A percentile compares a stretch with the other conserved stretches of the same genome.
Evolutionary conservation across 1,140 invertebrate genomes (phyloP).

Genomic region (Calephelis virginiensis): DNA sequence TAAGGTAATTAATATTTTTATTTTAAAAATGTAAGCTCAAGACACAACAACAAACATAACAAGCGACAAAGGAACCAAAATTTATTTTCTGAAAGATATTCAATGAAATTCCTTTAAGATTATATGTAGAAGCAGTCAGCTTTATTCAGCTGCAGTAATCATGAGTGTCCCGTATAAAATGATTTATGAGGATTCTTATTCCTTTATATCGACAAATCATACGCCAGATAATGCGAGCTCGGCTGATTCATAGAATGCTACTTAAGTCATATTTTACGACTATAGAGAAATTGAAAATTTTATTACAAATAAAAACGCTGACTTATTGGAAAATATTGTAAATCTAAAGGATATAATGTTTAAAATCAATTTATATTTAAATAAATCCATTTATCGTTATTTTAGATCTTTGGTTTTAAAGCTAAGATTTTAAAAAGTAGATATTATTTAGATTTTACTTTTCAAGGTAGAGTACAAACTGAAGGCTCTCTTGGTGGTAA

Average conservation of each 20-base stretch:
- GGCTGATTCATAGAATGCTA: conserved; percentile 52
- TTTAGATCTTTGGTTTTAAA: too few species aligned
- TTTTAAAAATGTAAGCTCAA: too few species aligned
- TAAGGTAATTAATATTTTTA: too few species aligned
- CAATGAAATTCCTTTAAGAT: neutral
- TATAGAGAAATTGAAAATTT: conserved; percentile 67
- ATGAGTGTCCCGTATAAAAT: conserved; percentile 53
- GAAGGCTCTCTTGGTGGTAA: too few species aligned
- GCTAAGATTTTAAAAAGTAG: too few species aligned
- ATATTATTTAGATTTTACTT: too few species aligned
- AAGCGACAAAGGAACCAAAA: too few species aligned
- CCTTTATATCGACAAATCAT: conserved; percentile 57
- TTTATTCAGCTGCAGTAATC: conserved; percentile 57
- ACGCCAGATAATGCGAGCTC: conserved; percentile 39
- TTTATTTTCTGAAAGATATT: too few species aligned
- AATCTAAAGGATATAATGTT: conserved; percentile 31
- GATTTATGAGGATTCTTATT: conserved; percentile 67
- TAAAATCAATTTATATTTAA: neutral
- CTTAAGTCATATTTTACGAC: conserved; percentile 57
- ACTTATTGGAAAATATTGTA: conserved; percentile 9
- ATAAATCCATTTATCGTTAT: neutral
- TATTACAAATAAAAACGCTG: conserved; percentile 62
- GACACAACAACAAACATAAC: too few species aligned
- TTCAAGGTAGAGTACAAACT: too few species aligned
- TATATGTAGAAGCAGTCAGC: conserved; percentile 14